Evolutionary conservation across 2,797 vertebrate genomes (phyloP).

Genomic region (Coregonus suidteri): DNA sequence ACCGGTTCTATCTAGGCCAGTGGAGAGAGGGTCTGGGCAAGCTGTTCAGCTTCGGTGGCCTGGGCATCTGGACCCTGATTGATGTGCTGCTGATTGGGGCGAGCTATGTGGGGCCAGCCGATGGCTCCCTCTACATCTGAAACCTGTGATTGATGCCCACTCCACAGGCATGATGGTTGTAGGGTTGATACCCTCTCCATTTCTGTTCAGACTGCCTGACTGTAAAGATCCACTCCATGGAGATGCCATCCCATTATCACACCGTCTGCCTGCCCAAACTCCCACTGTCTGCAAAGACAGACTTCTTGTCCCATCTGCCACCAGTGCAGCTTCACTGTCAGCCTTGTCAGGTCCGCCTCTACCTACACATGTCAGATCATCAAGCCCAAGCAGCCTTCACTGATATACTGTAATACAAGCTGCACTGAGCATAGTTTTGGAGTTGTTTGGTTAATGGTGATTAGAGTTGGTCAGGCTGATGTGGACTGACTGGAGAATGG

Average conservation of each 20-base stretch:
- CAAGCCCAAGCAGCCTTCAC: conserved; percentile 48
- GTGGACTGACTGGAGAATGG: conserved; percentile 33
- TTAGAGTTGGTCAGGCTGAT: conserved; percentile 37
- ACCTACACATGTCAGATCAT: conserved; percentile 61
- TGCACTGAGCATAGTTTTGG: conserved; percentile 24
- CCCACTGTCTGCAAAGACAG: conserved; percentile 50
- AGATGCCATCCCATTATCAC: conserved; percentile 63
- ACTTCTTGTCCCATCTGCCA: conserved; percentile 73
- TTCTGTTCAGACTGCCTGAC: conserved; percentile 40
- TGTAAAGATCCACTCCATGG: conserved; percentile 35
- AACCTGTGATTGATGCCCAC: conserved; percentile 1
- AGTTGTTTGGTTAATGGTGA: conserved; percentile 38
- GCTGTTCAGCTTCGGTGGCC: conserved; percentile 97
- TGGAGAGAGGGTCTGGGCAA: conserved; percentile 98
- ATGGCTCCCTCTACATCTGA: conserved; percentile 97
- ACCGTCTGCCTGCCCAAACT: conserved; percentile 50
- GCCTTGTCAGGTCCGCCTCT: conserved; percentile 51
- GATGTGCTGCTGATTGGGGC: conserved; percentile 94
- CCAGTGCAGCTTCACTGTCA: conserved; percentile 59
- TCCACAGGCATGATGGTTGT: conserved; percentile 11
- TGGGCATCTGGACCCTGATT: conserved; percentile 96
- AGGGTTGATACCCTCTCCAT: conserved; percentile 17
- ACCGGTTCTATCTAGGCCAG: conserved; percentile 97
- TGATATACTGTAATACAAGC: conserved; percentile 40
- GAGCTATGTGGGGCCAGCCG: conserved; percentile 94